Conservation (phyloP, 2,797 vertebrate species). For the Gallinago nigripennis region DNA sequence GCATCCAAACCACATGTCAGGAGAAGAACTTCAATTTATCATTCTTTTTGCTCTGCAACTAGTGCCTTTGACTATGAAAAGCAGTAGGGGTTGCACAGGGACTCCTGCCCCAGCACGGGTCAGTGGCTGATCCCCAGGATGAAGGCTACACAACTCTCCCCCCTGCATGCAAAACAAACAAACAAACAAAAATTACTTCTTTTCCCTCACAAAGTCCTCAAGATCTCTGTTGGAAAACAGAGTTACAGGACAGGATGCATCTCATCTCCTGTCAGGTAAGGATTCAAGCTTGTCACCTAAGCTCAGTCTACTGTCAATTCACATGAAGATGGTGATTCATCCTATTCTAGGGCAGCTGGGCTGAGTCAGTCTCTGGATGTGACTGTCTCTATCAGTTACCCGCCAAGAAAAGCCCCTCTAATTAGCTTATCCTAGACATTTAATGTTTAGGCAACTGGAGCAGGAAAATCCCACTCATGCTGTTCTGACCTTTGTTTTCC, state of each 20-base stretch:
- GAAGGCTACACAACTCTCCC: neutral
- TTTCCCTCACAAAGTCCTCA: neutral
- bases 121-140: neutral
- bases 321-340: neutral
- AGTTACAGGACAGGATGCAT: neutral
- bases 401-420: conserved; percentile 29
- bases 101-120: neutral
- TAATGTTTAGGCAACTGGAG: neutral
- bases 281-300: neutral
- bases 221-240: neutral
- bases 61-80: neutral
- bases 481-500: neutral
- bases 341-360: neutral
- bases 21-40: neutral
- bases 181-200: neutral
- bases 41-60: neutral
- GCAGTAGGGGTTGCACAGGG: neutral
- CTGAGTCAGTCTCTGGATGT: conserved; percentile 43
- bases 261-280: neutral
- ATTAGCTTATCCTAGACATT: conserved; percentile 36
- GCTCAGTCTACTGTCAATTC: neutral
- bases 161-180: neutral
- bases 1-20: neutral
- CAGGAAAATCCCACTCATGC: neutral
- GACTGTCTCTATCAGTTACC: neutral